phyloP scores from a whole-genome alignment of 2,113 vertebrate species.

The Nibea coibor region DNA sequence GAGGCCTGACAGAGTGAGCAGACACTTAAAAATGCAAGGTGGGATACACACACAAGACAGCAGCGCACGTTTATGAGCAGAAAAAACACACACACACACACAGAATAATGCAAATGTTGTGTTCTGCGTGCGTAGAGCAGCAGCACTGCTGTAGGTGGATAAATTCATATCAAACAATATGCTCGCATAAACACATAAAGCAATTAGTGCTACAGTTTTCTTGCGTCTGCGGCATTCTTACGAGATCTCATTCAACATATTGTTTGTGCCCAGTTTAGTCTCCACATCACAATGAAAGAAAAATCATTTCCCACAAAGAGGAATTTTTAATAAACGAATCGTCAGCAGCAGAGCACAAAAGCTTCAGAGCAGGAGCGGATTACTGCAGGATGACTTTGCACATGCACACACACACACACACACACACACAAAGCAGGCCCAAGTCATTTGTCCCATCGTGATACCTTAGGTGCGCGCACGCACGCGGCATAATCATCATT shows the following conservation, averaged over 20 bases:
- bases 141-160: background rate
- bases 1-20: conserved; percentile 56
- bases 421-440: conserved; percentile 12
- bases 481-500: conserved; percentile 37
- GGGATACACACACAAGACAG: conserved; percentile 2
- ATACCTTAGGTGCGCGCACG: background rate
- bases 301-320: background rate
- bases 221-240: background rate
- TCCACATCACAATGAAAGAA: background rate
- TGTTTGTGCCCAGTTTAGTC: background rate
- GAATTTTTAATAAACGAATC: background rate
- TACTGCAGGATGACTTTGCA: conserved; percentile 56
- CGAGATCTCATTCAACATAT: background rate
- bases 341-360: conserved; percentile 11
- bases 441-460: conserved; percentile 14
- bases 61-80: background rate
- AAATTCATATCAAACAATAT: background rate
- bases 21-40: conserved; percentile 13
- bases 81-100: too few species aligned
- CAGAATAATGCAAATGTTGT: background rate
- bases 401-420: conserved; percentile 23
- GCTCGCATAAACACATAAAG: background rate
- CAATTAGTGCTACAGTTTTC: background rate
- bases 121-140: background rate
- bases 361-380: conserved; percentile 2